Conservation (phyloP, 2,797 vertebrate genomes). For the Dicrostonyx torquatus region DNA sequence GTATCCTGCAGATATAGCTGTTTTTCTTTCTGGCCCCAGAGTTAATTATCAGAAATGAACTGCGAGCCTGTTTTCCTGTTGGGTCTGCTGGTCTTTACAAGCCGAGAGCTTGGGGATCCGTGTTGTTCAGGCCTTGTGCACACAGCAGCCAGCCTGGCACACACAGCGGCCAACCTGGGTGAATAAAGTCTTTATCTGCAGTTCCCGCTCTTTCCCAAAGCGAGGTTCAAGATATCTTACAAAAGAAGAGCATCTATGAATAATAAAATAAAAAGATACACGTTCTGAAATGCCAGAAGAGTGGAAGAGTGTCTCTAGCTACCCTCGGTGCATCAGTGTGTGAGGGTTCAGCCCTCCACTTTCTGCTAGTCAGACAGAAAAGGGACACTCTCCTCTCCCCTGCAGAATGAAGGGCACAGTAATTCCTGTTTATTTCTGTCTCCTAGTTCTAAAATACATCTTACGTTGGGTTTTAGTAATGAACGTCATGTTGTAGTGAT, state of each 20-base stretch:
- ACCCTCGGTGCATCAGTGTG: not conserved
- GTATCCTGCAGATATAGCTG: not conserved
- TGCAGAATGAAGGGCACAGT: not conserved
- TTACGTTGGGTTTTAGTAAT: not conserved
- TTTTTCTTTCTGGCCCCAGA: conserved; percentile 43
- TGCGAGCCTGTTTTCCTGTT: conserved; percentile 43
- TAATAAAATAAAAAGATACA: not conserved
- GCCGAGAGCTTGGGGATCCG: not conserved
- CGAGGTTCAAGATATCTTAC: not conserved
- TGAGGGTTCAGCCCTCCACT: not conserved
- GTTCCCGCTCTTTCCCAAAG: not conserved
- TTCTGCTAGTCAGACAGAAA: conserved; percentile 19
- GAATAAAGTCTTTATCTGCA: conserved; percentile 47
- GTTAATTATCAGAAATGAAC: conserved; percentile 60
- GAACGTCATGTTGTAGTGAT: not conserved
- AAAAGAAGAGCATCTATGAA: not conserved
- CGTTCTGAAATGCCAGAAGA: not conserved
- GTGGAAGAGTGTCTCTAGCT: no score
- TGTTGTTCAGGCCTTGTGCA: not conserved
- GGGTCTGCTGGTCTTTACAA: conserved; percentile 20
- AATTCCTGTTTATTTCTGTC: not conserved
- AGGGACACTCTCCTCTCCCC: not conserved
- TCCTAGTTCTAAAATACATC: not conserved
- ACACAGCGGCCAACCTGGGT: not conserved
- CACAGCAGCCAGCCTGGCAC: no score